Base-by-base conservation (phyloP, 2,797 vertebrate species). In the Triplophysa bombifrons region DNA sequence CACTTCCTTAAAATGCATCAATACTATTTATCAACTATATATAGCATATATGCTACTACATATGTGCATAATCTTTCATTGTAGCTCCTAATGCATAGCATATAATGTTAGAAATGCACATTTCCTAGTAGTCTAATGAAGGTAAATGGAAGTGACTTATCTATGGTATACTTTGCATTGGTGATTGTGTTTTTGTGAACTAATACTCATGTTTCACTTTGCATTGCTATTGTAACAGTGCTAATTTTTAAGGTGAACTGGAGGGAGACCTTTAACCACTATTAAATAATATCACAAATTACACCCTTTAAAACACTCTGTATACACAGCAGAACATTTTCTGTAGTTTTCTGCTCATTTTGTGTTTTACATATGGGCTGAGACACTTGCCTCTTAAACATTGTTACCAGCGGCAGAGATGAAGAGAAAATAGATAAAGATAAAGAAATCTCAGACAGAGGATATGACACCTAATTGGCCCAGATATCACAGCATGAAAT, bases 401-500 rank as follows among this genome's bases (percentile, higher is more conserved):
- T 87, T 81, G 87, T 83, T 76, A 78, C 55, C 34, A 50, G 78
- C 68, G 71, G 34, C 70, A 61, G 69, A 85, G 88, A 87, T 84
- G 87, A 89, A 88, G 84, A 84, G 77, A 63, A 85, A 80, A 84
- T 75, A 74, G 44, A 73, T 80, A 74, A 66, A 76, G 78, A 86
- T 86, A 84, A 82, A 76, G 84, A 53, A 30, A 74, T 61, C 80
- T 85, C 86, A 88, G 87, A 88, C 89, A 86, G 86, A 88, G 85
- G 88, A 88, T 88, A 81, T 85, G 87, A 89, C 85, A 88, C 86
- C 89, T 92, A 92, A 93, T 93, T 93, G 92, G 92, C 91, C 91
- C 89, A 92, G 92, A 92, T 92, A 92, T 90, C 88, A 86, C 84
- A 86, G 84, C 85, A 92, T 90, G 88, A 93, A 93, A 93, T 91